Evolutionary conservation across 2,113 vertebrate genomes (phyloP).

Genomic region (Hemiprocne comata): DNA sequence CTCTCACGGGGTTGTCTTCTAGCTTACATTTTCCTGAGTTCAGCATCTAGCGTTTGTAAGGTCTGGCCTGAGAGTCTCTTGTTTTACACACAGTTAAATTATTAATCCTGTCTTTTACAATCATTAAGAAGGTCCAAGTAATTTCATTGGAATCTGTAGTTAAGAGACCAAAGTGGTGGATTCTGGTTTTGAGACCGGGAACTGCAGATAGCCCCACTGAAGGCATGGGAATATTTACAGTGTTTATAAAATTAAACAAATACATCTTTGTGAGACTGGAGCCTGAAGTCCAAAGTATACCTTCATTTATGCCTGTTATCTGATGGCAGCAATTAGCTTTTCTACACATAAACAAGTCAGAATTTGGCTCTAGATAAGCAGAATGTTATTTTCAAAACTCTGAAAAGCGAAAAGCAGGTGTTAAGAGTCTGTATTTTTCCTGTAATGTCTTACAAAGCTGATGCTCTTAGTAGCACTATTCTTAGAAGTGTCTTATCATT

Average conservation of each 20-base stretch:
- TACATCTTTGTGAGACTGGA: not conserved
- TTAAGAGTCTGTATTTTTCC: slow-evolving; percentile 9
- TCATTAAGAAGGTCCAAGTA: not conserved
- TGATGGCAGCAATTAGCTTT: not conserved
- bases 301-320: not conserved
- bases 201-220: not conserved
- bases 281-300: not conserved
- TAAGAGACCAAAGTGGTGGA: not conserved
- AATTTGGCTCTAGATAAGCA: not conserved
- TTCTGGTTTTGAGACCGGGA: not conserved
- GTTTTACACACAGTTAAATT: not conserved
- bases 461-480: slow-evolving; percentile 57
- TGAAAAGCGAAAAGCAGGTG: slow-evolving; percentile 47
- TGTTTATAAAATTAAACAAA: slow-evolving; percentile 1
- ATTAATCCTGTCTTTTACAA: not conserved
- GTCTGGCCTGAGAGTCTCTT: not conserved
- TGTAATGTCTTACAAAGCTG: slow-evolving; percentile 20
- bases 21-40: not conserved
- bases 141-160: not conserved
- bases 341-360: not conserved
- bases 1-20: not conserved
- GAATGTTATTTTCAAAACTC: not conserved
- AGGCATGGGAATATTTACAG: not conserved
- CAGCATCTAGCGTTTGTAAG: not conserved
- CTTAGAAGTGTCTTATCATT: slow-evolving; percentile 74